Percentiles rank a stretch among this genome's conserved stretches.
Conservation (phyloP, 2,888 invertebrate genomes). For the Ormyrus nitidulus region DNA sequence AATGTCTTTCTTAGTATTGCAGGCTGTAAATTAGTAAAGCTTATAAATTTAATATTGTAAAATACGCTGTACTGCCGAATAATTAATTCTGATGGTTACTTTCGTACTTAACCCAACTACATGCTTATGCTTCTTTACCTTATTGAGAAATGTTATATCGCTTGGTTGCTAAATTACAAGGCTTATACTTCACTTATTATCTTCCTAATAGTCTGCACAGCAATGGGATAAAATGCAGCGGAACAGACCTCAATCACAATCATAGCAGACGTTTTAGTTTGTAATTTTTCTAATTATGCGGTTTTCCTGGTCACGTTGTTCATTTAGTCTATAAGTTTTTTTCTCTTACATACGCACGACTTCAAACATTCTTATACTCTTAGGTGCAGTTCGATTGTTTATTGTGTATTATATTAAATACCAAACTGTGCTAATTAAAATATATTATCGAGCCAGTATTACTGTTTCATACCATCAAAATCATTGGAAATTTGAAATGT, state of each 20-base stretch:
- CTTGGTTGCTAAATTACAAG: conserved; percentile 1
- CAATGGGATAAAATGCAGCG: neutral
- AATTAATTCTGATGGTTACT: neutral
- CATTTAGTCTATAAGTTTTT: too few species aligned
- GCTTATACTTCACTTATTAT: conserved; percentile 10
- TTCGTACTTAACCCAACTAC: neutral
- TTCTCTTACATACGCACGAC: too few species aligned
- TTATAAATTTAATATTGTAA: neutral
- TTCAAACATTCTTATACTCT: too few species aligned
- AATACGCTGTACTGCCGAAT: neutral
- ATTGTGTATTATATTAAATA: too few species aligned
- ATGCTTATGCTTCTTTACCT: conserved; percentile 27
- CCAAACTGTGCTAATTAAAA: too few species aligned
- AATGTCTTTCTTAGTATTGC: neutral
- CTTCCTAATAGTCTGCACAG: conserved; percentile 13
- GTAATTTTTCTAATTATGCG: too few species aligned
- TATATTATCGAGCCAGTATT: too few species aligned
- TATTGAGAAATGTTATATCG: neutral
- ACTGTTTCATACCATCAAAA: too few species aligned
- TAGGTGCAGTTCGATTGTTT: too few species aligned
- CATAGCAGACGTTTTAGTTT: neutral
- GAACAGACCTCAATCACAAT: conserved; percentile 25
- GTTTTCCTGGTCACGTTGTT: too few species aligned
- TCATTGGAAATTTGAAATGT: too few species aligned
- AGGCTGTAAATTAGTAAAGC: neutral